These are phyloP conservation scores for Eupleurogrammus muticus DNA, from an alignment of 2,797 vertebrate genomes.

Conservation along the genomic window DNA sequence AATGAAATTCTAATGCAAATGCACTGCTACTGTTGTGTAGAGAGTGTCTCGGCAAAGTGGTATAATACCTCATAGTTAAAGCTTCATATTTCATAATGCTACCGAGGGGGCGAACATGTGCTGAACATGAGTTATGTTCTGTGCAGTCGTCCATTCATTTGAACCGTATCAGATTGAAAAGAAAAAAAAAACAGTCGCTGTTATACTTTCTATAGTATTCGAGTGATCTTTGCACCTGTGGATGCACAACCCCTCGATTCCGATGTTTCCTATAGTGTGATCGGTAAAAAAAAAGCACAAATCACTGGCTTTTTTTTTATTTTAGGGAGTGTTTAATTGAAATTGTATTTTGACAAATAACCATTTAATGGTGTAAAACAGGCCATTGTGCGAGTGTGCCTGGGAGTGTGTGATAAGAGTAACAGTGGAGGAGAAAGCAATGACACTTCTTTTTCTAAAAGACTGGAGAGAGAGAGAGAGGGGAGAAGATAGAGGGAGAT, in stretches of 20 bases:
- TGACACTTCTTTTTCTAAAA: conserved; percentile 81
- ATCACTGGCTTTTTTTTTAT: conserved; percentile 46
- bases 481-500: conserved; percentile 26
- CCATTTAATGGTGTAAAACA: conserved; percentile 87
- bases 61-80: conserved; percentile 21
- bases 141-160: conserved; percentile 22
- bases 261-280: conserved; percentile 43
- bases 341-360: conserved; percentile 89
- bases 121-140: conserved; percentile 23
- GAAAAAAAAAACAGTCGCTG: neutral
- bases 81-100: conserved; percentile 20
- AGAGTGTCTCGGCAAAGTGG: conserved; percentile 26
- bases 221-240: conserved; percentile 3
- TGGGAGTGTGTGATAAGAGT: conserved; percentile 85
- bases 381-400: conserved; percentile 84
- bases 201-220: conserved; percentile 9
- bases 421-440: conserved; percentile 82
- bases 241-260: conserved; percentile 24
- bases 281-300: conserved; percentile 71
- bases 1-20: conserved; percentile 56
- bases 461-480: conserved; percentile 48
- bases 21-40: conserved; percentile 11
- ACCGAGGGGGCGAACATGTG: conserved; percentile 19
- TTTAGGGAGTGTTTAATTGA: conserved; percentile 82
- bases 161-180: conserved; percentile 12